Percentiles rank a stretch among this genome's conserved stretches.
Conservation (phyloP, 2,888 invertebrate genomes). For the Tetrapedia diversipes region DNA sequence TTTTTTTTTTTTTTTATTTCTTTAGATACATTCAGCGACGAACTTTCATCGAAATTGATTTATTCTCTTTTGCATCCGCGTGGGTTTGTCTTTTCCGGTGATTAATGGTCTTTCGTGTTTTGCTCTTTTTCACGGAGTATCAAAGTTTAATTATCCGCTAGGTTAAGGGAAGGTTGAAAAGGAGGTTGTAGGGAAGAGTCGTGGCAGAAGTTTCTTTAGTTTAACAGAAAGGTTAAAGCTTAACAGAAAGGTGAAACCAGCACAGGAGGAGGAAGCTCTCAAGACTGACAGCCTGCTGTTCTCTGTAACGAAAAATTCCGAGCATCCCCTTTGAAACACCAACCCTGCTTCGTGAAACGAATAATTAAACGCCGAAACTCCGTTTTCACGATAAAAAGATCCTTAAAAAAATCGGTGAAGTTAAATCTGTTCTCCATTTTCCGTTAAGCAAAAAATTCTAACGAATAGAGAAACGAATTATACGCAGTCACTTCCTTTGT, state of each 20-base stretch:
- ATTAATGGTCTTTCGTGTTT: too few species aligned
- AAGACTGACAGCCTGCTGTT: conserved; percentile 27
- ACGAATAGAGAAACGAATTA: too few species aligned
- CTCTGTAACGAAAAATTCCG: conserved; percentile 22
- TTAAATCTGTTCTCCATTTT: too few species aligned
- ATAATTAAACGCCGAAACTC: conserved; percentile 23
- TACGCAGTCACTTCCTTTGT: too few species aligned
- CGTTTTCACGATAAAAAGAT: not conserved
- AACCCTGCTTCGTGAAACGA: conserved; percentile 14
- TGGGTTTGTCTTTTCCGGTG: too few species aligned
- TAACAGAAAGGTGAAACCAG: conserved; percentile 17
- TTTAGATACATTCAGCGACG: too few species aligned
- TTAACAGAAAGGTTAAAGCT: conserved; percentile 21
- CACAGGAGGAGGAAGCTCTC: conserved; percentile 22
- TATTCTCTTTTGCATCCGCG: too few species aligned
- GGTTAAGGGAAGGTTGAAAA: conserved; percentile 2
- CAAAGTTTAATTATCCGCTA: conserved; percentile 24
- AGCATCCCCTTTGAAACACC: conserved; percentile 33
- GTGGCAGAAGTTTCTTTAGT: conserved; percentile 25
- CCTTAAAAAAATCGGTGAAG: too few species aligned
- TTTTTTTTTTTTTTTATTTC: not conserved
- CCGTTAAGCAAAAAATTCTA: too few species aligned
- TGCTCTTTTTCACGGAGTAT: not conserved
- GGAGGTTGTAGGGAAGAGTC: not conserved
- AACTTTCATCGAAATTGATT: too few species aligned